Conservation (phyloP, 2,113 vertebrate species). For the Erythrolamprus reginae region DNA sequence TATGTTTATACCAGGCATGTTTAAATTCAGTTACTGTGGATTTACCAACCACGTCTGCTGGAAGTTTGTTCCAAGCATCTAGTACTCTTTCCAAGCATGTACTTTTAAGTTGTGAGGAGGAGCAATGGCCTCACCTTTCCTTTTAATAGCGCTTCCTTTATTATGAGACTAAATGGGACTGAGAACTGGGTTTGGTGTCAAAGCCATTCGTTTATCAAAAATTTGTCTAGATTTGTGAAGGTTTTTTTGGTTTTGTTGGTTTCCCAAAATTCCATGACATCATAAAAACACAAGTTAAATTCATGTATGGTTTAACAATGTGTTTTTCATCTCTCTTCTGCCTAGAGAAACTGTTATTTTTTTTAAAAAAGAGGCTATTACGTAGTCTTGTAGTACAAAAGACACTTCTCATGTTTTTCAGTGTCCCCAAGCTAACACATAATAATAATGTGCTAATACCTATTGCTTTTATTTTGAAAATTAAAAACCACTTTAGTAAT, state of each 20-base stretch:
- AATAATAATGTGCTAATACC: conserved; percentile 61
- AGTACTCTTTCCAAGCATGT: no score
- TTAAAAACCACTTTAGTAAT: conserved; percentile 58
- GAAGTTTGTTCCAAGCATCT: no score
- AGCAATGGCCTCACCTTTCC: neutral
- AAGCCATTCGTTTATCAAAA: neutral
- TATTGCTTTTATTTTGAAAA: conserved; percentile 59
- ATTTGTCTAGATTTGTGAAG: neutral
- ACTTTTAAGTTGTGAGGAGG: neutral
- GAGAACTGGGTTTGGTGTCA: neutral
- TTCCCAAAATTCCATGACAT: neutral
- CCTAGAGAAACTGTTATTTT: conserved; percentile 45
- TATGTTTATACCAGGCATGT: no score
- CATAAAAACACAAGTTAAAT: conserved; percentile 23
- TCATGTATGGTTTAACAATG: conserved; percentile 28
- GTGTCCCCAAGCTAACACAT: conserved; percentile 49
- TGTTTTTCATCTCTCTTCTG: conserved; percentile 19
- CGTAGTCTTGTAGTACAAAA: conserved; percentile 50
- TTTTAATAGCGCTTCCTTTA: neutral
- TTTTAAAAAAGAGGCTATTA: conserved; percentile 23
- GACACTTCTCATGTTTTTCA: conserved; percentile 38
- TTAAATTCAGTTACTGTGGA: no score
- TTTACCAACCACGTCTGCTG: no score
- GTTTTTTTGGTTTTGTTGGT: neutral
- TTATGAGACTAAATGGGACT: neutral